A percentile compares a stretch with the other conserved stretches of the same genome.
phyloP scores from a whole-genome alignment of 2,797 vertebrate species.

The Micropoecilia bifurca region DNA sequence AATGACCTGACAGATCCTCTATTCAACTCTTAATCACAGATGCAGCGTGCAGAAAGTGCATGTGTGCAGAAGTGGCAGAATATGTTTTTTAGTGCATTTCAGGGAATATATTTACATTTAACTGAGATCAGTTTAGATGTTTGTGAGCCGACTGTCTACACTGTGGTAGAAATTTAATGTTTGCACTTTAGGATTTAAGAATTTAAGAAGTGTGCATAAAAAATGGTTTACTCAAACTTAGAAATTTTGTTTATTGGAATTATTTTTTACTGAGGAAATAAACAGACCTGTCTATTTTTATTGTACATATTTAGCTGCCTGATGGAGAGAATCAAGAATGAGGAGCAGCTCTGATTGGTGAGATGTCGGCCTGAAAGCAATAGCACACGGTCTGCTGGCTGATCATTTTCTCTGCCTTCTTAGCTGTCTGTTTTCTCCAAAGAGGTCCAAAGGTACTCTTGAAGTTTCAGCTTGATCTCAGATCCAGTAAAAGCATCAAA shows the following conservation, averaged over 20 bases:
- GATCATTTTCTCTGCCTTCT: background rate
- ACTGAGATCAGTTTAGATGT: too few species aligned
- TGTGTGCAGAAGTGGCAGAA: constrained; percentile 13
- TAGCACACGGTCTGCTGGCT: background rate
- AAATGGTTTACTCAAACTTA: background rate
- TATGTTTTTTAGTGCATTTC: background rate
- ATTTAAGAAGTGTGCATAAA: background rate
- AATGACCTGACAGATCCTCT: constrained; percentile 70
- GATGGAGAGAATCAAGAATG: background rate
- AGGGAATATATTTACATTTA: background rate
- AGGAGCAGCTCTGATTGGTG: background rate
- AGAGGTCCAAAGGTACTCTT: background rate
- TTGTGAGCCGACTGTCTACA: background rate
- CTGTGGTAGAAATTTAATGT: background rate
- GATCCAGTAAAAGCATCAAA: background rate
- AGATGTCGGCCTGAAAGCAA: background rate
- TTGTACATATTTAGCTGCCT: background rate
- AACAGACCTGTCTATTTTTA: background rate
- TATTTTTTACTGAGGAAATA: too few species aligned
- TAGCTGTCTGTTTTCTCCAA: background rate
- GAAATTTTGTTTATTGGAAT: background rate
- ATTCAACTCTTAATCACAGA: constrained; percentile 70
- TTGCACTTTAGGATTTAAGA: background rate
- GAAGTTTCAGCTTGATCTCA: background rate
- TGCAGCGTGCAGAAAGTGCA: constrained; percentile 37